A percentile compares a stretch with the other conserved stretches of the same genome.
These are phyloP conservation scores for Gadus macrocephalus DNA, from an alignment of 2,113 vertebrate genomes.

Conservation along the genomic window DNA sequence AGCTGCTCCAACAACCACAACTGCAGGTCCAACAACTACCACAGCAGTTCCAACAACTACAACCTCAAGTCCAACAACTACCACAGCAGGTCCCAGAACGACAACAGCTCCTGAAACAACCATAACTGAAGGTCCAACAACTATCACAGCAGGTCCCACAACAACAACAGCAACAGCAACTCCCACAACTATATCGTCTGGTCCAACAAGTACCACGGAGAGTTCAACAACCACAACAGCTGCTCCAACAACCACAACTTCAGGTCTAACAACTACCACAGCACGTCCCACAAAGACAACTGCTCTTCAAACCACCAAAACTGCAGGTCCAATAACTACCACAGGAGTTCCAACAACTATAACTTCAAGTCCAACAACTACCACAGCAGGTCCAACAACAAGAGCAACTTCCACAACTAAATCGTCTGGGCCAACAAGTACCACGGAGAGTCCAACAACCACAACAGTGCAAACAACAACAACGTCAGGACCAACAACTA, in stretches of 20 bases:
- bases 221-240: too few species aligned
- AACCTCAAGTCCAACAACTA: not conserved
- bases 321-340: not conserved
- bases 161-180: not conserved
- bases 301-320: too few species aligned
- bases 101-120: not conserved
- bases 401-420: not conserved
- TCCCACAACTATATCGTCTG: not conserved
- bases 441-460: too few species aligned
- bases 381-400: too few species aligned
- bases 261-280: not conserved
- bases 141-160: not conserved
- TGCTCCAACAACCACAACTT: not conserved
- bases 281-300: not conserved
- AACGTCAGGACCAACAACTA: too few species aligned
- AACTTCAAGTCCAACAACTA: not conserved
- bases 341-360: not conserved
- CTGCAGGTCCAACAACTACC: too few species aligned
- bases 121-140: not conserved
- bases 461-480: not conserved
- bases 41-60: too few species aligned
- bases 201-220: not conserved
- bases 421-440: not conserved
- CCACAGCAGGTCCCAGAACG: not conserved
- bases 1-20: too few species aligned